A percentile compares a stretch with the other conserved stretches of the same genome.
Conservation (phyloP, 2,113 vertebrate species). For the Cavia aperea region DNA sequence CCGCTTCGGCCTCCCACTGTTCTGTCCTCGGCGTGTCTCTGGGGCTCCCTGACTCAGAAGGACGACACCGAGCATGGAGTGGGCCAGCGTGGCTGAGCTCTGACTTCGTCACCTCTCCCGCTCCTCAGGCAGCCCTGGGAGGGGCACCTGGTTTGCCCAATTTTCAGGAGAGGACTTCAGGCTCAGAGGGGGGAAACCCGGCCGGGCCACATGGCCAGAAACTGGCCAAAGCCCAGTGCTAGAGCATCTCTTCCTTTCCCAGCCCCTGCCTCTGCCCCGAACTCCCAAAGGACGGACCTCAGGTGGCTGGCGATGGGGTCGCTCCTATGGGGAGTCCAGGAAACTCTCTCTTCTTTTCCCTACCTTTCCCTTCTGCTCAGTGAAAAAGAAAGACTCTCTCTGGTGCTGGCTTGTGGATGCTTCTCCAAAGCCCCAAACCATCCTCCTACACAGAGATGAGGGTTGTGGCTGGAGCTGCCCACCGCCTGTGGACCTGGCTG, state of each 20-base stretch:
- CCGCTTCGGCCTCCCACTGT: background rate
- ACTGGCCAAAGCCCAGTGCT: background rate
- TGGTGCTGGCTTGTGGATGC: fast-evolving
- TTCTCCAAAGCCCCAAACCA: background rate
- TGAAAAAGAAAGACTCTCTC: background rate
- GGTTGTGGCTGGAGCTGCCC: background rate
- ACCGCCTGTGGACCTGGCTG: background rate
- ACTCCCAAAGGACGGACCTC: background rate
- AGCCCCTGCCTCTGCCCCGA: fast-evolving
- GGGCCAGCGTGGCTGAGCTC: background rate
- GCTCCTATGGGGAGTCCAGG: background rate
- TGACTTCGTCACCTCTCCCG: background rate
- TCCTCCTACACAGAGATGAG: background rate
- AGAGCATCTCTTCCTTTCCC: background rate
- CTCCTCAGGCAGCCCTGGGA: background rate
- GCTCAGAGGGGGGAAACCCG: background rate
- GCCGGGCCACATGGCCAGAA: background rate
- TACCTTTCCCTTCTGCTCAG: background rate
- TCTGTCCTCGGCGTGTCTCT: background rate
- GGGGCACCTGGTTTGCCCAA: background rate
- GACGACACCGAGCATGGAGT: background rate
- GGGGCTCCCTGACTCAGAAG: background rate
- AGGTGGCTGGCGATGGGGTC: background rate
- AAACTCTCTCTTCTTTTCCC: background rate
- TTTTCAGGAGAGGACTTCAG: background rate